Conservation (phyloP, 2,113 vertebrate species). For the Cyprinodon variegatus region DNA sequence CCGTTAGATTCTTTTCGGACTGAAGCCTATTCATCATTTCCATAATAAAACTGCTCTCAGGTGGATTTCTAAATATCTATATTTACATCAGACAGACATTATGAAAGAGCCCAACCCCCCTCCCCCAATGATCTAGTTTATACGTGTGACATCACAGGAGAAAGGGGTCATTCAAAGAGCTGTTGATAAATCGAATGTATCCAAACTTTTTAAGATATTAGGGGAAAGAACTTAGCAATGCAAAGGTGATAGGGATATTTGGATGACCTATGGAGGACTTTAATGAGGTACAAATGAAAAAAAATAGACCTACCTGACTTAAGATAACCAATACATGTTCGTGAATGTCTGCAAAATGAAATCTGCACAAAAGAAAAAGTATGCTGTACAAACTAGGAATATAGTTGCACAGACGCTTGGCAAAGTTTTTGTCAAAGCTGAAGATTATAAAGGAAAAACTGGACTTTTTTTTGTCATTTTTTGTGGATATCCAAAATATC, state of each 20-base stretch:
- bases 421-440: neutral
- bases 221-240: neutral
- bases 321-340: neutral
- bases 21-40: conserved; percentile 66
- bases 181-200: neutral
- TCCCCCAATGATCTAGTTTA: conserved; percentile 59
- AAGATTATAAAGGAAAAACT: neutral
- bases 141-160: conserved; percentile 20
- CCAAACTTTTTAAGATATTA: neutral
- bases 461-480: neutral
- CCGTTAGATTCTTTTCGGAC: conserved; percentile 44
- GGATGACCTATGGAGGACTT: neutral
- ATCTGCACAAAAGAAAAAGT: neutral
- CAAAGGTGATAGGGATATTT: neutral
- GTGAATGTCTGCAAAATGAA: too few species aligned
- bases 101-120: conserved; percentile 19
- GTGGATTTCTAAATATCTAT: conserved; percentile 68
- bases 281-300: too few species aligned
- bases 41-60: conserved; percentile 60
- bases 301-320: neutral
- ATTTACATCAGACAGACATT: conserved; percentile 55
- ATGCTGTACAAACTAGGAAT: neutral
- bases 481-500: too few species aligned
- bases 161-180: conserved; percentile 58
- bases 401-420: neutral